These are phyloP conservation scores for Beroe ovata DNA, from an alignment of 37 sponge, comb jelly and placozoan genomes.

Conservation along the genomic window DNA sequence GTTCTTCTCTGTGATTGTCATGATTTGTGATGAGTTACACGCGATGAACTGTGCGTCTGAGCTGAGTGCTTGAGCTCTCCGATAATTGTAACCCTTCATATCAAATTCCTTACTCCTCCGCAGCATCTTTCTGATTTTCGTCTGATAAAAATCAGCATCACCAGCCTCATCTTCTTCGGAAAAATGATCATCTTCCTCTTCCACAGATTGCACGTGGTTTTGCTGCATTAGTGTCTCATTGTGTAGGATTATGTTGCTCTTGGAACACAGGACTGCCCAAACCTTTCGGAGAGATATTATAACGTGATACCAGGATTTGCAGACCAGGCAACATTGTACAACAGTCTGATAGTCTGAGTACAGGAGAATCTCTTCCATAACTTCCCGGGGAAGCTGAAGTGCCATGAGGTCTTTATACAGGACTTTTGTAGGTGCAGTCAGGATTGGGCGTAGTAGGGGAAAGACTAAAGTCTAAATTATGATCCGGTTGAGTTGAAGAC, in stretches of 20 bases:
- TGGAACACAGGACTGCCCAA: neutral
- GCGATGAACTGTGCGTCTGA: neutral
- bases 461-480: too few relatives aligned
- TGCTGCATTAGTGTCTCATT: neutral
- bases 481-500: too few relatives aligned
- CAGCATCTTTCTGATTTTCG: neutral
- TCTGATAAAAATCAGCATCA: neutral
- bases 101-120: neutral
- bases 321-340: slow-evolving; percentile 7
- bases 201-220: neutral
- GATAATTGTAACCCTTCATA: slow-evolving; percentile 27
- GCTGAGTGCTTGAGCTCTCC: neutral
- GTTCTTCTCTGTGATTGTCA: neutral
- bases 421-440: too few relatives aligned
- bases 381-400: neutral
- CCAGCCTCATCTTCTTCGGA: neutral
- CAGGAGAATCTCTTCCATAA: slow-evolving; percentile 5
- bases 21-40: neutral
- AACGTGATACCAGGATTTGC: neutral
- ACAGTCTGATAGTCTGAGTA: slow-evolving; percentile 18
- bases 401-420: too few relatives aligned
- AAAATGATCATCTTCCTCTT: neutral
- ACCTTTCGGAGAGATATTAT: slow-evolving; percentile 11
- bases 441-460: too few relatives aligned
- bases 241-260: slow-evolving; percentile 15